Evolutionary conservation across 2,888 invertebrate genomes (phyloP).

Genomic region (Hypomecis atomaria): DNA sequence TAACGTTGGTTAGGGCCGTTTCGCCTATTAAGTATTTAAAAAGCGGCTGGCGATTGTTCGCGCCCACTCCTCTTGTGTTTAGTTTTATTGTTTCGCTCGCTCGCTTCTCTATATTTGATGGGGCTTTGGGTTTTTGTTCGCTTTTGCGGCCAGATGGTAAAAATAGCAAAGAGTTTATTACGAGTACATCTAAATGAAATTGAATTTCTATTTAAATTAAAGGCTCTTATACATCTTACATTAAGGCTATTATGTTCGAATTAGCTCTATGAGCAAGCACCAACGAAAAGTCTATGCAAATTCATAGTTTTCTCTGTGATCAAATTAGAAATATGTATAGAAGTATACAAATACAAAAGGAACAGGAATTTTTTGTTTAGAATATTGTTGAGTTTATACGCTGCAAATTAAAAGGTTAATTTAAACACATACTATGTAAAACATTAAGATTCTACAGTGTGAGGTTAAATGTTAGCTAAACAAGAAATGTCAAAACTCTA

Average conservation of each 20-base stretch:
- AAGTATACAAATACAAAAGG: not conserved
- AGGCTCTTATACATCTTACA: too few species aligned
- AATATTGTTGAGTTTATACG: too few species aligned
- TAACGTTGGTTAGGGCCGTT: conserved; percentile 24
- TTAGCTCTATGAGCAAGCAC: too few species aligned
- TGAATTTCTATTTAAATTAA: too few species aligned
- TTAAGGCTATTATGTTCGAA: too few species aligned
- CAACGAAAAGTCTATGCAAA: too few species aligned
- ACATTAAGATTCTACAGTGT: not conserved
- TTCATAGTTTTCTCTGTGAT: too few species aligned
- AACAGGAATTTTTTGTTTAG: too few species aligned
- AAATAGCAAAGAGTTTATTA: not conserved
- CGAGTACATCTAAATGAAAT: too few species aligned
- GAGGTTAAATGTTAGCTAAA: too few species aligned
- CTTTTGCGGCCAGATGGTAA: conserved; percentile 16
- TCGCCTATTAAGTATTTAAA: conserved; percentile 33
- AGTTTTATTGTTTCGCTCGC: conserved; percentile 28
- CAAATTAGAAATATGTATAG: not conserved
- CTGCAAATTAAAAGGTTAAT: too few species aligned
- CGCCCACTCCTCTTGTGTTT: conserved; percentile 23
- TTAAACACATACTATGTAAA: not conserved
- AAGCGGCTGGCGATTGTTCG: conserved; percentile 32
- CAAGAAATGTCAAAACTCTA: too few species aligned
- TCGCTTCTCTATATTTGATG: conserved; percentile 27
- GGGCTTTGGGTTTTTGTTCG: conserved; percentile 20